A percentile compares a stretch with the other conserved stretches of the same genome.
Conservation (phyloP, 2,888 invertebrate genomes). For the Melanargia galathea region DNA sequence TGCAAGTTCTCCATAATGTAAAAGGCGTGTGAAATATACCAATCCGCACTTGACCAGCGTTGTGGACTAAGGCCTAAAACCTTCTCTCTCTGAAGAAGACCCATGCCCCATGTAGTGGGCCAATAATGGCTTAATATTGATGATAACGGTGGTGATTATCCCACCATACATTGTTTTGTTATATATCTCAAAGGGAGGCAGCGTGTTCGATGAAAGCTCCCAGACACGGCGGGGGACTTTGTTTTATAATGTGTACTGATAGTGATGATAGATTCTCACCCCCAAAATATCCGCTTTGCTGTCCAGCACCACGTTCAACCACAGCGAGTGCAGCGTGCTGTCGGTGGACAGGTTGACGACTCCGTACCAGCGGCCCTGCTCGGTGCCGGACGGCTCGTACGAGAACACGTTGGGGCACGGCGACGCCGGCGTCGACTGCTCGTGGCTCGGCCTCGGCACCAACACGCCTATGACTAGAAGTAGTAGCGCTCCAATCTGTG, state of each 20-base stretch:
- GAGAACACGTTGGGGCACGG: conserved; percentile 84
- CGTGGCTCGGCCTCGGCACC: conserved; percentile 51
- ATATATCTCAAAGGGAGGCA: too few species aligned
- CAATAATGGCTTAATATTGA: too few species aligned
- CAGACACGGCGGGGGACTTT: too few species aligned
- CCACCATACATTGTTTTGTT: too few species aligned
- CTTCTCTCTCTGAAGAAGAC: too few species aligned
- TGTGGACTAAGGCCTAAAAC: too few species aligned
- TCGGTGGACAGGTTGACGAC: conserved; percentile 80
- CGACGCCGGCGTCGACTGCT: conserved; percentile 64
- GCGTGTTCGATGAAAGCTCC: too few species aligned
- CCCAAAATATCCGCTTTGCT: conserved; percentile 83
- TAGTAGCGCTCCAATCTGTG: conserved; percentile 51
- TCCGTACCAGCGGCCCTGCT: conserved; percentile 84
- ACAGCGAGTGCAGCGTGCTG: conserved; percentile 82
- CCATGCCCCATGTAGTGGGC: too few species aligned
- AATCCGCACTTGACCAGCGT: too few species aligned
- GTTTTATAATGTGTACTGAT: not conserved
- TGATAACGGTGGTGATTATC: too few species aligned
- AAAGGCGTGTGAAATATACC: too few species aligned
- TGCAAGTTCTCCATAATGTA: too few species aligned
- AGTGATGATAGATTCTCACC: conserved; percentile 62
- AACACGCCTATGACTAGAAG: conserved; percentile 54
- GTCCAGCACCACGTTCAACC: conserved; percentile 82
- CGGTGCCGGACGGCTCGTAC: conserved; percentile 79